Base-by-base conservation (phyloP, 37 sponge, comb jelly and placozoan genomes). In the Diacarnus erythraeanus region DNA sequence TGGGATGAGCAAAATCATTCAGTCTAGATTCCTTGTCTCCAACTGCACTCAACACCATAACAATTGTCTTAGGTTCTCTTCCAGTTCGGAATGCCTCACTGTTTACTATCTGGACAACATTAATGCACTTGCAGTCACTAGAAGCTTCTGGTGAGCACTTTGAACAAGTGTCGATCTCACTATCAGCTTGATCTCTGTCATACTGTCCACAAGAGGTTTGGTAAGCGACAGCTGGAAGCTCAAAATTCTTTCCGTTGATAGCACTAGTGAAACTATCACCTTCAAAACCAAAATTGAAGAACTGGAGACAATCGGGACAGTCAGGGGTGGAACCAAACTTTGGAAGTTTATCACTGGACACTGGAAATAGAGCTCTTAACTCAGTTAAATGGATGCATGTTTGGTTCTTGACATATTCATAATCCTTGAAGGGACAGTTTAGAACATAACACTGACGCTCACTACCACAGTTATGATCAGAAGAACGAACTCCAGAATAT, bases 371-470 rank as follows among this genome's bases (percentile, higher is more conserved):
- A n/a, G n/a, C n/a, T n/a, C n/a, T n/a, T n/a, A n/a, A n/a, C n/a
- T n/a, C n/a, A n/a, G n/a, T n/a, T n/a, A n/a, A n/a, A n/a, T n/a
- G n/a, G n/a, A n/a, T n/a, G n/a, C n/a, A n/a, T n/a, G n/a, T n/a
- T n/a, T n/a, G n/a, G n/a, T n/a, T n/a, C n/a, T n/a, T n/a, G n/a
- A n/a, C n/a, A n/a, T n/a, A n/a, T n/a, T n/a, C 57, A 58, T 59
- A 86, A 6, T 73, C 40, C 71, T 74, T 37, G 38, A 91, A 91
- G 17, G 92, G 92, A 67, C 92, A 91, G 70, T 91, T 91, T 37
- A 83, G 71, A 44, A 80, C 88, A 51, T 23, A 33, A 41, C 92
- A 91, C 33, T 41, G 39, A 35, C 44, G 42, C 12, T 8, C 18
- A 0, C 29, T 0, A 1, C n/a, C 59, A 51, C 86, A 85, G 6